Percentiles rank a stretch among this genome's conserved stretches.
phyloP scores from a whole-genome alignment of 2,113 vertebrate genomes.

The Phylloscopus whistleri region DNA sequence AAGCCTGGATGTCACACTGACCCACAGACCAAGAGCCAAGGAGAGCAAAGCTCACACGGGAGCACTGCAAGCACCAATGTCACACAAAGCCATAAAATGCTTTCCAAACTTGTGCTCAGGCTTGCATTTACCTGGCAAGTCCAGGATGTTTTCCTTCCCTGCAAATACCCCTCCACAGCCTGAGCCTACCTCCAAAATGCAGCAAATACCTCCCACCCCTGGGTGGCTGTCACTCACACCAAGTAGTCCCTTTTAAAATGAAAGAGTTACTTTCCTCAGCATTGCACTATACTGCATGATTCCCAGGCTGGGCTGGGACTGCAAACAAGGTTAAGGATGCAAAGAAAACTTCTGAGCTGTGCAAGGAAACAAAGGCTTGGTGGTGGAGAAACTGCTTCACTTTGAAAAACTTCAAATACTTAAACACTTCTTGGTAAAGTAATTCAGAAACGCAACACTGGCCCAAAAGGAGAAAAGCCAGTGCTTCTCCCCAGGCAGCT shows the following conservation, averaged over 20 bases:
- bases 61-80: background rate
- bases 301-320: background rate
- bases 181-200: background rate
- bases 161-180: background rate
- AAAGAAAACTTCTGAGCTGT: background rate
- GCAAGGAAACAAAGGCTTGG: background rate
- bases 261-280: background rate
- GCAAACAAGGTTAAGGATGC: background rate
- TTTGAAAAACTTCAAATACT: background rate
- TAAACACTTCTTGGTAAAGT: background rate
- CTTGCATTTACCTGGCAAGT: background rate
- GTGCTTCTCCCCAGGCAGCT: background rate
- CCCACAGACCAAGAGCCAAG: background rate
- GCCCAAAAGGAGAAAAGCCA: constrained; percentile 1
- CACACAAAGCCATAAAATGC: fast-evolving
- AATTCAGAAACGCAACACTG: background rate
- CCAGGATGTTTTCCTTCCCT: background rate
- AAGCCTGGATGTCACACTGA: background rate
- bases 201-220: background rate
- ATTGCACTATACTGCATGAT: background rate
- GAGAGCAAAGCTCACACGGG: background rate
- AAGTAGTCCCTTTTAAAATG: background rate
- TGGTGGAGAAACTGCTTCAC: background rate
- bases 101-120: background rate
- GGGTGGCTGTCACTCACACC: background rate